Conservation (phyloP, 2,888 invertebrate species). For the Gymnocheta viridis region DNA sequence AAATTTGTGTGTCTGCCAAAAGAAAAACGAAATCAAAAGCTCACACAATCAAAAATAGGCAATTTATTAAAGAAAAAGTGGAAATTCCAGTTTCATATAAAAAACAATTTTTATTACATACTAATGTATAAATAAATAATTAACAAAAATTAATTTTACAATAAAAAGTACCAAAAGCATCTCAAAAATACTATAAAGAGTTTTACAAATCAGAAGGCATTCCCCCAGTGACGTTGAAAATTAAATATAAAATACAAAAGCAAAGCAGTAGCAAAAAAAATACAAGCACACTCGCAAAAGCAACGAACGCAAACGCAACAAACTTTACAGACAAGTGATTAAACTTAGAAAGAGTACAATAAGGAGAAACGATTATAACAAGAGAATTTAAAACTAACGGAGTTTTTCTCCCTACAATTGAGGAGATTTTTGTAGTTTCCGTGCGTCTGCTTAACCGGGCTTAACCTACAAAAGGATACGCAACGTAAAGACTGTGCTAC, state of each 20-base stretch:
- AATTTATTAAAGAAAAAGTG: slow-evolving; percentile 55
- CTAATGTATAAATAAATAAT: neutral
- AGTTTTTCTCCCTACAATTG: slow-evolving; percentile 23
- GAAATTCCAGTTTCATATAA: slow-evolving; percentile 56
- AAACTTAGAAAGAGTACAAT: slow-evolving; percentile 30
- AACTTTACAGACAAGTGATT: slow-evolving; percentile 59
- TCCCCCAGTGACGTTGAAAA: slow-evolving; percentile 46
- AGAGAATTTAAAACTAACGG: slow-evolving; percentile 47
- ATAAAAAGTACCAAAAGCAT: slow-evolving; percentile 45
- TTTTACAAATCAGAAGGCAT: slow-evolving; percentile 59
- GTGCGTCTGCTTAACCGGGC: neutral
- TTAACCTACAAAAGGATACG: slow-evolving; percentile 5
- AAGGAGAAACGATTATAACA: slow-evolving; percentile 12
- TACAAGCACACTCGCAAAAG: slow-evolving; percentile 32
- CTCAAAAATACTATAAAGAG: slow-evolving; percentile 44
- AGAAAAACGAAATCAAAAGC: slow-evolving; percentile 44
- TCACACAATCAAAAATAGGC: slow-evolving; percentile 47
- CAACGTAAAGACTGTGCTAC: neutral
- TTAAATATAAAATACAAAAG: slow-evolving; percentile 35
- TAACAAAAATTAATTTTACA: slow-evolving; percentile 23
- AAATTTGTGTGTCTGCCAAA: slow-evolving; percentile 61
- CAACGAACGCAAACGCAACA: slow-evolving; percentile 68
- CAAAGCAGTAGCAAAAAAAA: slow-evolving; percentile 23
- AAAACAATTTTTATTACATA: slow-evolving; percentile 12
- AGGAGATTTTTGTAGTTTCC: slow-evolving; percentile 1